Evolutionary conservation across 2,888 invertebrate species (phyloP).

Genomic region (Clistopyga incitator): DNA sequence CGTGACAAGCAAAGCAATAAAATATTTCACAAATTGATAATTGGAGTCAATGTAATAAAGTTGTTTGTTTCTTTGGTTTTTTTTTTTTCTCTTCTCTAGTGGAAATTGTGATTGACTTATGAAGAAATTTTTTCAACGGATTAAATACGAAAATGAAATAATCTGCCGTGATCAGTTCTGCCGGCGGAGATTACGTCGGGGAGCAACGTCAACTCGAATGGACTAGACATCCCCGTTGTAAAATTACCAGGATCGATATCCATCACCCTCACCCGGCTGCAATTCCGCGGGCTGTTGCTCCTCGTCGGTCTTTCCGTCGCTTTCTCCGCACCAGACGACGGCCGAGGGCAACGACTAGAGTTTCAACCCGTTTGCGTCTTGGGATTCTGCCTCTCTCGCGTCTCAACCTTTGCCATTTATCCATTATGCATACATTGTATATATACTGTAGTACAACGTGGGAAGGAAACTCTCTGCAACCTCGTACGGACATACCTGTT

Average conservation of each 20-base stretch:
- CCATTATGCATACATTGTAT: slow-evolving; percentile 65
- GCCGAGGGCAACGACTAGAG: slow-evolving; percentile 42
- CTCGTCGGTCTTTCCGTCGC: slow-evolving; percentile 29
- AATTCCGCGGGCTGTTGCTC: slow-evolving; percentile 26
- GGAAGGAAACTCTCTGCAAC: slow-evolving; percentile 33
- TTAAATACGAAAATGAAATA: slow-evolving; percentile 37
- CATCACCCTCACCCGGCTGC: slow-evolving; percentile 29
- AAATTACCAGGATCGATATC: slow-evolving; percentile 61
- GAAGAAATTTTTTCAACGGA: slow-evolving; percentile 23
- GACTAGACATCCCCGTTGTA: slow-evolving; percentile 17
- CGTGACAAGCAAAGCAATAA: too few relatives aligned
- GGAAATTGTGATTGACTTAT: not conserved
- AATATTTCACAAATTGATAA: not conserved
- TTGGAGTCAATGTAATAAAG: not conserved
- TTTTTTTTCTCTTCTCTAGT: not conserved
- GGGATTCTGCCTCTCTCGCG: slow-evolving; percentile 47
- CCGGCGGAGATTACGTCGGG: slow-evolving; percentile 36
- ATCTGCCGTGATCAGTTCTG: slow-evolving; percentile 37
- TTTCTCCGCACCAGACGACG: slow-evolving; percentile 32
- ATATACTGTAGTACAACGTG: slow-evolving; percentile 28
- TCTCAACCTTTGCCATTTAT: slow-evolving; percentile 64
- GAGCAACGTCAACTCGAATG: slow-evolving; percentile 14
- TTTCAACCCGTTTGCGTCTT: slow-evolving; percentile 41
- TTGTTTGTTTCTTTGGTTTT: too few relatives aligned
- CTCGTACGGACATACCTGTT: slow-evolving; percentile 68